Evolutionary conservation across 1,140 invertebrate species (phyloP).

Genomic region (Melipona quadrifasciata): DNA sequence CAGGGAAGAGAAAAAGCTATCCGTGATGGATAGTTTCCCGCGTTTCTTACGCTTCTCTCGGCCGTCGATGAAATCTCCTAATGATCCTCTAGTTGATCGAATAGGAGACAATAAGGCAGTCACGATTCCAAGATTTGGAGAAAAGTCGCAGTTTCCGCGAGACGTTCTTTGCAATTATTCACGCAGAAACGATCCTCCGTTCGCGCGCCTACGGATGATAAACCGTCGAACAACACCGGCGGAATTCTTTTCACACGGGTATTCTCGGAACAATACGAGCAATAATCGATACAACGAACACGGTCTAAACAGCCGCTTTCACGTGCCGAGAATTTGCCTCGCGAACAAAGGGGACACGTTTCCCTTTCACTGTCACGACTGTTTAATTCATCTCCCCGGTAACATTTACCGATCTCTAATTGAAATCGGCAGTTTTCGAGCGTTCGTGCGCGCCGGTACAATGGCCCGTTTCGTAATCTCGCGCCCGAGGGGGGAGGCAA

Average conservation of each 20-base stretch:
- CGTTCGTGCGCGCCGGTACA: slow-evolving; percentile 3
- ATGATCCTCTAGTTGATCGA: not conserved
- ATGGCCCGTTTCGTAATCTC: slow-evolving; percentile 16
- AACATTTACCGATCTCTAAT: slow-evolving; percentile 52
- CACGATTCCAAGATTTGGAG: not conserved
- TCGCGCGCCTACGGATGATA: not conserved
- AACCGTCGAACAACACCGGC: not conserved
- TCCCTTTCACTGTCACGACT: slow-evolving; percentile 43
- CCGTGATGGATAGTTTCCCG: slow-evolving; percentile 18
- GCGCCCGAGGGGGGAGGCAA: not conserved
- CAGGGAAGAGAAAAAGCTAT: not conserved
- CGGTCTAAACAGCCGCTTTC: slow-evolving; percentile 44
- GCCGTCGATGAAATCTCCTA: slow-evolving; percentile 4
- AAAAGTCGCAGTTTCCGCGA: not conserved
- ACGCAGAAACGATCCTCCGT: not conserved
- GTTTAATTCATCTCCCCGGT: slow-evolving; percentile 46
- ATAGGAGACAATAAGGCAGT: not conserved
- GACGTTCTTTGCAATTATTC: not conserved
- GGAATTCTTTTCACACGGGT: slow-evolving; percentile 11
- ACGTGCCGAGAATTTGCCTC: slow-evolving; percentile 7
- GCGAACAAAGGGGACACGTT: slow-evolving; percentile 42
- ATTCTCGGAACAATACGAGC: not conserved
- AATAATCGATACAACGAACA: slow-evolving; percentile 51
- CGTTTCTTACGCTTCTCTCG: slow-evolving; percentile 1
- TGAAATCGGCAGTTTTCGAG: slow-evolving; percentile 46